Evolutionary conservation across 1,140 invertebrate species (phyloP), one percentile per base, ranked within the genome.

Genomic region (Drosophila serrata): DNA sequence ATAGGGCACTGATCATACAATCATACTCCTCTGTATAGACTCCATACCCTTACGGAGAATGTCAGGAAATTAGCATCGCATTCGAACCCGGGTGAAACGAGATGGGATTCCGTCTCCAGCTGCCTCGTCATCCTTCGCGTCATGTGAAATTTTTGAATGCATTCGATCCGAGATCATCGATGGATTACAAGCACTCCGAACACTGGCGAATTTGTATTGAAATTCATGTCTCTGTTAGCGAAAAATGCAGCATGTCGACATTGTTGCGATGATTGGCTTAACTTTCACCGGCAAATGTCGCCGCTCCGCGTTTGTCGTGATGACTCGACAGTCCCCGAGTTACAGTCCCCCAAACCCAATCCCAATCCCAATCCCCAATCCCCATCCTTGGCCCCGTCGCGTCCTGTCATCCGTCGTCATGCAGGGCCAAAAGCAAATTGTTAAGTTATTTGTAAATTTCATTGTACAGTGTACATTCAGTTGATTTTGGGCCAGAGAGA

Each of bases 381-480:
- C 27, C 59, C 37, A 6, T 13, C 9, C 49, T 3, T 17, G 51
- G 6, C 7, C 61, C 73, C 77, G 49, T 42, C 17, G 60, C 61
- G 51, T 24, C 42, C 46, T 67, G 45, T 53, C 72, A 60, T 68
- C 62, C 75, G 81, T 69, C 69, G 77, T 78, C 69, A 81, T 69
- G 79, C 69, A 81, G 75, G 79, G 79, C 82, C 65, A 82, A 82
- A 79, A 86, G 82, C 82, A 86, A 86, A 86, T 86, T 86, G 82
- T 86, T 86, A 86, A 86, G 75, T 87, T 86, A 86, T 86, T 86
- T 86, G 82, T 86, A 87, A 86, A 87, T 82, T 85, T 85, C 74
- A 65, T 59, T 81, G 77, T 81, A 65, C 33, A 49, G 63, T 72
- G 51, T 49, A 78, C 67, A 55, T 39, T 80, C 58, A 80, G 68